Conservation (phyloP, 2,113 vertebrate genomes). For the Psettodes erumei region DNA sequence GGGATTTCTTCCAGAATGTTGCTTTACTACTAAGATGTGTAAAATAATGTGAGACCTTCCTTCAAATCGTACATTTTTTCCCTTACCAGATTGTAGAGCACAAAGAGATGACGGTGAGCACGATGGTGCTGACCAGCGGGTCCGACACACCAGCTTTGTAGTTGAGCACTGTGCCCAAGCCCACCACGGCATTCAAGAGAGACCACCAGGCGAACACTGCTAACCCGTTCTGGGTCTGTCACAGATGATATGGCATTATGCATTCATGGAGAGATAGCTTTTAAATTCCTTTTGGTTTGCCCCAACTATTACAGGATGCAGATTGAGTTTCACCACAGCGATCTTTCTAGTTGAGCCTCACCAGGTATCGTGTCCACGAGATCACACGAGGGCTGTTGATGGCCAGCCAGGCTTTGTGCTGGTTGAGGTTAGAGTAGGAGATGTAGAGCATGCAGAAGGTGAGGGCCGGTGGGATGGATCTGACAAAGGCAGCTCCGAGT, state of each 20-base stretch:
- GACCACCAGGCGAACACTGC: conserved; percentile 74
- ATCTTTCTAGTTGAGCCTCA: conserved; percentile 25
- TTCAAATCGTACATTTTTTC: background rate
- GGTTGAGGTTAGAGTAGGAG: conserved; percentile 69
- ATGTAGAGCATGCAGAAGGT: conserved; percentile 71
- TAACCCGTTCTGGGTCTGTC: conserved; percentile 77
- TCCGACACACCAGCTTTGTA: conserved; percentile 56
- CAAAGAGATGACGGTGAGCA: conserved; percentile 60
- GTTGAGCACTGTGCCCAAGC: conserved; percentile 64
- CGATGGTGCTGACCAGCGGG: conserved; percentile 55
- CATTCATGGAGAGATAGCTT: background rate
- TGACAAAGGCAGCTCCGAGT: conserved; percentile 20
- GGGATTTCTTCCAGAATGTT: background rate
- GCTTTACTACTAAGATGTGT: background rate
- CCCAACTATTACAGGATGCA: background rate
- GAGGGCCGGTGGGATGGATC: conserved; percentile 45
- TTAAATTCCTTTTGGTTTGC: background rate
- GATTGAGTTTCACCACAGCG: background rate
- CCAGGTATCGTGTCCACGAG: conserved; percentile 69
- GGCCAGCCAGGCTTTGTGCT: conserved; percentile 60
- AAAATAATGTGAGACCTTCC: background rate
- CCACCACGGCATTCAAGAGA: conserved; percentile 55
- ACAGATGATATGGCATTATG: background rate
- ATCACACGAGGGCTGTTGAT: conserved; percentile 59
- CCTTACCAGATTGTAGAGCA: conserved; percentile 61